Conservation (phyloP, 1,140 invertebrate genomes). For the Pogonomyrmex californicus region DNA sequence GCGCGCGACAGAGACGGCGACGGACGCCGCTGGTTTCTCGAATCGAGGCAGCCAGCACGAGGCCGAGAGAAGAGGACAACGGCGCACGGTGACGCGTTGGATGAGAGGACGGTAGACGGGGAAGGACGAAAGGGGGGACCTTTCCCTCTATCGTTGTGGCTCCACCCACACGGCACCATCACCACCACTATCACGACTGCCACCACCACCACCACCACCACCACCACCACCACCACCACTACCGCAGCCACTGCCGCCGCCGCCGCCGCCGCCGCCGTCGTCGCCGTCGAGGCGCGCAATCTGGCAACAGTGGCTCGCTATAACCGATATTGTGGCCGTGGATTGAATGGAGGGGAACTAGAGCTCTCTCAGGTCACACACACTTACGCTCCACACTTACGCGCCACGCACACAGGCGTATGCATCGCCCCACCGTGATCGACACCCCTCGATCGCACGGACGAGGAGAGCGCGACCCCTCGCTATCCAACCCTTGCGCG, state of each 20-base stretch:
- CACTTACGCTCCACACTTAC: neutral
- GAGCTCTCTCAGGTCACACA: conserved; percentile 82
- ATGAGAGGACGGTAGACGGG: conserved; percentile 40
- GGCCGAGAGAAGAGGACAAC: conserved; percentile 64
- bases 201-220: conserved; percentile 34
- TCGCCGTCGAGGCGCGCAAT: conserved; percentile 78
- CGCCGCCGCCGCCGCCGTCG: conserved; percentile 49
- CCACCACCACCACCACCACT: conserved; percentile 48
- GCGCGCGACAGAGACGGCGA: conserved; percentile 43
- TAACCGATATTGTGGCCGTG: conserved; percentile 87
- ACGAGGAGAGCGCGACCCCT: conserved; percentile 65
- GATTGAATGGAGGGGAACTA: conserved; percentile 86
- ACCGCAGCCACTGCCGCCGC: conserved; percentile 50
- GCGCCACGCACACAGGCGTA: neutral
- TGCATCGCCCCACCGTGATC: conserved; percentile 77
- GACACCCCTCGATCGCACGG: conserved; percentile 71
- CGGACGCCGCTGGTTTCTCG: conserved; percentile 71
- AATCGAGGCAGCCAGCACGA: conserved; percentile 71
- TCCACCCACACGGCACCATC: conserved; percentile 75
- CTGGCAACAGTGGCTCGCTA: conserved; percentile 86
- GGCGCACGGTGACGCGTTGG: conserved; percentile 21
- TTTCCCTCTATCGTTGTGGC: conserved; percentile 77
- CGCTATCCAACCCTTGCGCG: conserved; percentile 67
- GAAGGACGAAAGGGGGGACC: conserved; percentile 56
- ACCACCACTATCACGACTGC: conserved; percentile 59